phyloP scores from a whole-genome alignment of 1,140 invertebrate genomes.

The Agrypnia vestita region DNA sequence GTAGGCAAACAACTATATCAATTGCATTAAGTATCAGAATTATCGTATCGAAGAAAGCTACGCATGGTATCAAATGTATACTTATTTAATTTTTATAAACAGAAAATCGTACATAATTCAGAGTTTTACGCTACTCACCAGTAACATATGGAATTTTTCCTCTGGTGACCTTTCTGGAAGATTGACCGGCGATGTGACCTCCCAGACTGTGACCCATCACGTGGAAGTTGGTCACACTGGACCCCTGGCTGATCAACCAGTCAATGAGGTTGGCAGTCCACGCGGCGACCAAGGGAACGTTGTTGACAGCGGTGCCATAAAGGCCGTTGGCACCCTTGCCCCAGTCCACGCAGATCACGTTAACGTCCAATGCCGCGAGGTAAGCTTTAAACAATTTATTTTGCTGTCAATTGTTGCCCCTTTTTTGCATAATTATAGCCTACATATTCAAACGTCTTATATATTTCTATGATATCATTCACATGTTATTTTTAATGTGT shows the following conservation, averaged over 20 bases:
- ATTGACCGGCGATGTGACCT: slow-evolving; percentile 58
- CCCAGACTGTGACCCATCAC: slow-evolving; percentile 45
- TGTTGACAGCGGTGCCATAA: slow-evolving; percentile 71
- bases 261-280: slow-evolving; percentile 72
- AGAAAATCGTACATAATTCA: too few species aligned
- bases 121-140: slow-evolving; percentile 45
- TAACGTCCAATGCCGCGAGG: slow-evolving; percentile 68
- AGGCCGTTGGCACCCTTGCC: slow-evolving; percentile 64
- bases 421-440: too few species aligned
- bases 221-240: slow-evolving; percentile 19
- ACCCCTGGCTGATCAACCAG: slow-evolving; percentile 65
- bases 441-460: too few species aligned
- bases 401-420: too few species aligned
- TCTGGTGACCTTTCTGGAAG: slow-evolving; percentile 42
- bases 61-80: too few species aligned
- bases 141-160: slow-evolving; percentile 61
- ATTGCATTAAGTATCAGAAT: too few species aligned
- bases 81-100: too few species aligned
- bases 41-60: too few species aligned
- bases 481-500: background rate
- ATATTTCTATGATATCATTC: background rate
- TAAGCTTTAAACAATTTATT: slow-evolving; percentile 63
- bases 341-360: slow-evolving; percentile 77
- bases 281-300: slow-evolving; percentile 72
- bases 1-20: too few species aligned